phyloP scores from a whole-genome alignment of 2,113 vertebrate genomes.

The Thinocorus orbignyianus region DNA sequence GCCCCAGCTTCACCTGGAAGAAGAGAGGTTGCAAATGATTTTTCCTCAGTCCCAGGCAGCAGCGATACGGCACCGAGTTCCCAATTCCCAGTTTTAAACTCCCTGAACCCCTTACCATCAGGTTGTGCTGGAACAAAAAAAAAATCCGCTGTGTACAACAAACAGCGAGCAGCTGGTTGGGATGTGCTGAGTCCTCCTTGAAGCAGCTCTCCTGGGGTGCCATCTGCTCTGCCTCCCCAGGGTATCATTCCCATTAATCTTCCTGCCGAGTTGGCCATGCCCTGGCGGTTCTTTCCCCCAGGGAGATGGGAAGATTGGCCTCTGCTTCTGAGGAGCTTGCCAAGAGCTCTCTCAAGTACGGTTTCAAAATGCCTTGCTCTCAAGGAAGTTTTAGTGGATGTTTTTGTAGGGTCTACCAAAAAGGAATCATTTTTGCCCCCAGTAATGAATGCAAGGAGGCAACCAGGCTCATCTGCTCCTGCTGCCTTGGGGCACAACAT shows the following conservation, averaged over 20 bases:
- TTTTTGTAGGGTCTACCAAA: neutral
- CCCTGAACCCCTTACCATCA: neutral
- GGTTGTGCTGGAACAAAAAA: neutral
- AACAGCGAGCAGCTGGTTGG: constrained; percentile 22
- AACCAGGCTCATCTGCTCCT: neutral
- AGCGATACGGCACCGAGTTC: accelerated
- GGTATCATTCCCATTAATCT: neutral
- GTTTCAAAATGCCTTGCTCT: neutral
- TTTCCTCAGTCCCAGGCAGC: neutral
- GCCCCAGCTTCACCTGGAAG: accelerated
- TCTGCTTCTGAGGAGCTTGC: neutral
- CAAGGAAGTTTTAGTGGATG: neutral
- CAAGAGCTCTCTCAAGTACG: neutral
- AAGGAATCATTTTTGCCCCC: neutral
- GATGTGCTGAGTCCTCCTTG: neutral
- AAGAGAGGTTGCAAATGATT: neutral
- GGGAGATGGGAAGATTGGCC: neutral
- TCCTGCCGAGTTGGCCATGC: neutral
- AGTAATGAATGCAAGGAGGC: accelerated
- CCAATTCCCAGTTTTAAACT: neutral
- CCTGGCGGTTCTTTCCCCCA: neutral
- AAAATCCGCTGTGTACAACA: neutral
- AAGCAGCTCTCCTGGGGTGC: constrained; percentile 25
- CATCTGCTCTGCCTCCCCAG: neutral
- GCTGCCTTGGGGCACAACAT: neutral